Percentiles rank a stretch among this genome's conserved stretches.
Conservation (phyloP, 2,888 invertebrate genomes). For the Lissocephala sabroskyi region DNA sequence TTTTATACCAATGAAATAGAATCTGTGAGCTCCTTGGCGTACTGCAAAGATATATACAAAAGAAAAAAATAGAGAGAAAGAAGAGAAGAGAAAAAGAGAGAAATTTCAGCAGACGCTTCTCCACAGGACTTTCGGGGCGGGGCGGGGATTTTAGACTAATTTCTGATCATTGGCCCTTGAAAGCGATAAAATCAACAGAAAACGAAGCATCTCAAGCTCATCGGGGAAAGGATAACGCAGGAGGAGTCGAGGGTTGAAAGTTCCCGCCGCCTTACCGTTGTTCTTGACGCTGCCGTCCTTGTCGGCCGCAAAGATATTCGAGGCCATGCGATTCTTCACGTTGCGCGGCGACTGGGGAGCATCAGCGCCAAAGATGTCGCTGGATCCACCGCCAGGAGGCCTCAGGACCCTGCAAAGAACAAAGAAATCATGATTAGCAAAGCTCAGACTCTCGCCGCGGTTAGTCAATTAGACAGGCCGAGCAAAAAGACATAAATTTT, state of each 20-base stretch:
- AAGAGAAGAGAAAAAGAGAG: conserved; percentile 22
- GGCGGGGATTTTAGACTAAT: too few species aligned
- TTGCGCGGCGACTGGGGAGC: conserved; percentile 69
- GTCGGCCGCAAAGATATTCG: conserved; percentile 72
- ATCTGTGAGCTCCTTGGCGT: conserved; percentile 74
- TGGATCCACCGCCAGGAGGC: conserved; percentile 78
- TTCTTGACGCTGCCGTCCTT: conserved; percentile 67
- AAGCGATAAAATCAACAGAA: conserved; percentile 1
- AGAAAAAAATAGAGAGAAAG: conserved; percentile 35
- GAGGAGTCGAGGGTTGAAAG: too few species aligned
- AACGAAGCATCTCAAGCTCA: too few species aligned
- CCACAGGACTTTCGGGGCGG: too few species aligned
- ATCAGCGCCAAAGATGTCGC: conserved; percentile 74
- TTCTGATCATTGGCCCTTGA: too few species aligned
- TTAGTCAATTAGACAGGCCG: conserved; percentile 9
- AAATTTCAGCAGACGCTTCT: conserved; percentile 22
- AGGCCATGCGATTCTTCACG: conserved; percentile 72
- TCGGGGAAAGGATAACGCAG: too few species aligned
- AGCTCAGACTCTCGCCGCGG: background rate
- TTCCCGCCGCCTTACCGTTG: conserved; percentile 62
- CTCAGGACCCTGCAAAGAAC: conserved; percentile 75
- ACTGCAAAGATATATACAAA: conserved; percentile 69
- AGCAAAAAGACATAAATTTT: conserved; percentile 15
- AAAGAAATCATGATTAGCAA: background rate
- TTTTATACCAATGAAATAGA: conserved; percentile 72